phyloP scores from a whole-genome alignment of 2,113 vertebrate species.

The human (Homo sapiens) region GRCh38 chr5:72139501-72140000 shows the following conservation, averaged over 20 bases:
- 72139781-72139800: conserved; percentile 5
- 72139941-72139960: neutral
- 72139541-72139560: neutral
- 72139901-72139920: neutral
- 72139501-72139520: neutral
- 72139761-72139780: neutral
- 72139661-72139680: neutral
- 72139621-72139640: neutral
- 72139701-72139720: neutral
- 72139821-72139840: neutral
- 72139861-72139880: neutral
- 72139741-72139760: neutral
- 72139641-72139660: neutral
- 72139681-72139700: neutral
- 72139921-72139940: neutral
- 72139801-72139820: neutral
- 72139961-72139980: neutral
- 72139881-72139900: neutral
- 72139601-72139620: neutral
- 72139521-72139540: neutral
- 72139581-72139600: neutral
- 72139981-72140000: too few relatives aligned
- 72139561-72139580: neutral
- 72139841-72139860: neutral
- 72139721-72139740: neutral